phyloP scores from a whole-genome alignment of 2,888 invertebrate species.

The Patella ulyssiponensis region DNA sequence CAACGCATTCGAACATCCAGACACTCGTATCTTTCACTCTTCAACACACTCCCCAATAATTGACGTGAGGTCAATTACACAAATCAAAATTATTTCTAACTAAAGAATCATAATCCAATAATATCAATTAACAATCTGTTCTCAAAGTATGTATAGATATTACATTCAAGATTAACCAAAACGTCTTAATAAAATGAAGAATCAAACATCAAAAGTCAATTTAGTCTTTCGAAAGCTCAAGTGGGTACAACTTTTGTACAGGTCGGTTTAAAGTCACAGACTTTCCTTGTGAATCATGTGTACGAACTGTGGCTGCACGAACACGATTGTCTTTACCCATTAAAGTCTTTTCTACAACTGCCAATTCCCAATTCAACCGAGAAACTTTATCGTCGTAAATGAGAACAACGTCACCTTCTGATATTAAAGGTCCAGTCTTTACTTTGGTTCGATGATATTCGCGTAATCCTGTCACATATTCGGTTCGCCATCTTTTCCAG shows the following conservation, averaged over 20 bases:
- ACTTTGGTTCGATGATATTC: neutral
- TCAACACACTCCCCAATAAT: neutral
- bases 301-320: neutral
- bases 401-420: neutral
- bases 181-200: too few relatives aligned
- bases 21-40: too few relatives aligned
- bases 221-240: neutral
- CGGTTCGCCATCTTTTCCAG: neutral
- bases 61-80: neutral
- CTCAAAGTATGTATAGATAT: too few relatives aligned
- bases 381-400: neutral
- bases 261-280: neutral
- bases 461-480: neutral
- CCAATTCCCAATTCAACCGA: neutral
- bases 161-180: too few relatives aligned
- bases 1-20: too few relatives aligned
- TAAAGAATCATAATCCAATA: neutral
- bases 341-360: neutral
- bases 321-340: neutral
- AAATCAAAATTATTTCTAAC: neutral
- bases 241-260: neutral
- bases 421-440: neutral
- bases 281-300: neutral
- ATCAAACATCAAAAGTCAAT: neutral
- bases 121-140: too few relatives aligned